Percentiles rank a stretch among this genome's conserved stretches.
Conservation (phyloP, 1,140 invertebrate species). For the Ganaspis sp. region DNA sequence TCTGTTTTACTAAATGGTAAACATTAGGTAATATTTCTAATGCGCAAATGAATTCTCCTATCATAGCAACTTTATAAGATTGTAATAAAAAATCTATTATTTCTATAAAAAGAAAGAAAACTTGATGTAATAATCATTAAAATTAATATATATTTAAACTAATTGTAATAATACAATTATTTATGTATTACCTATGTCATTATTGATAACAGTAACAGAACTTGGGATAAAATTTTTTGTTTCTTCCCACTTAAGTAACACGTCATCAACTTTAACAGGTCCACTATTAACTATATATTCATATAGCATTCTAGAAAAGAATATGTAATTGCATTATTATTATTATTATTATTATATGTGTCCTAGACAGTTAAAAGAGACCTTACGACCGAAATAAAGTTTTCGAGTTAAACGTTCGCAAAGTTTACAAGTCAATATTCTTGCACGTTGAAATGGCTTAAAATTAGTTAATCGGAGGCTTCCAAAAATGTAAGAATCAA, state of each 20-base stretch:
- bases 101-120: constrained; percentile 43
- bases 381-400: too few species aligned
- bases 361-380: too few species aligned
- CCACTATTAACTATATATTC: constrained; percentile 42
- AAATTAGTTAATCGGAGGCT: too few species aligned
- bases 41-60: constrained; percentile 47
- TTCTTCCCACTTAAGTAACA: constrained; percentile 25
- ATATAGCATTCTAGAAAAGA: constrained; percentile 44
- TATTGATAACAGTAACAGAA: constrained; percentile 30
- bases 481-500: too few species aligned
- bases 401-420: too few species aligned
- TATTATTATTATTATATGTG: too few species aligned
- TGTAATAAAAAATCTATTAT: constrained; percentile 52
- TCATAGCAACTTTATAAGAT: constrained; percentile 44
- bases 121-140: too few species aligned
- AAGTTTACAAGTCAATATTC: too few species aligned
- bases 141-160: too few species aligned
- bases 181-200: constrained; percentile 22
- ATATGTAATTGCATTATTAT: constrained; percentile 3
- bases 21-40: constrained; percentile 37
- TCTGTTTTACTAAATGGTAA: constrained; percentile 36
- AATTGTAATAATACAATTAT: too few species aligned
- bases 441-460: too few species aligned
- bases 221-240: constrained; percentile 33
- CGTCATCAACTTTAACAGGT: constrained; percentile 21